Conservation (phyloP, 2,888 invertebrate genomes). For the Archaeoteleia sp. region DNA sequence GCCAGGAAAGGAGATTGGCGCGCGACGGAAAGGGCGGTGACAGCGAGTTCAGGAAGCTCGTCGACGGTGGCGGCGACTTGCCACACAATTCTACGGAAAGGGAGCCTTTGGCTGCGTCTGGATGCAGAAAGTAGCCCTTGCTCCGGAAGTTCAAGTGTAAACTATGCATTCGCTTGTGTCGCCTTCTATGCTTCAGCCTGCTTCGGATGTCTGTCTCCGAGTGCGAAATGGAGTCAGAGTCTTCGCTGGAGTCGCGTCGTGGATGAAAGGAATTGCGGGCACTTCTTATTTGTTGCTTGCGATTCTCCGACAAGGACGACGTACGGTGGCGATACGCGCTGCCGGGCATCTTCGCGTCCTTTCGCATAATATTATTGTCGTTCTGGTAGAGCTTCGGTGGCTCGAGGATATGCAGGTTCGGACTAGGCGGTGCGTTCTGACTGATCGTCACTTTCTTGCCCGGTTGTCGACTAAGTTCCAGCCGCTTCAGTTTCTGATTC, state of each 20-base stretch:
- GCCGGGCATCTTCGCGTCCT: conserved; percentile 55
- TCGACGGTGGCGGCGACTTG: conserved; percentile 77
- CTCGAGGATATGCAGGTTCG: conserved; percentile 65
- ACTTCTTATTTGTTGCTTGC: conserved; percentile 64
- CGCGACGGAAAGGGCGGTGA: conserved; percentile 75
- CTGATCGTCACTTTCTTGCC: conserved; percentile 55
- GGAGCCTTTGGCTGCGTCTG: conserved; percentile 66
- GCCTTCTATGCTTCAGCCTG: conserved; percentile 66
- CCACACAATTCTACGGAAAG: conserved; percentile 67
- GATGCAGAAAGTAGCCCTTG: conserved; percentile 70
- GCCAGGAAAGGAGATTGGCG: conserved; percentile 68
- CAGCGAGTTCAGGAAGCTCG: conserved; percentile 77
- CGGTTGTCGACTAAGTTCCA: conserved; percentile 60
- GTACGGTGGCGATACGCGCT: conserved; percentile 68
- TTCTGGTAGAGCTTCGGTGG: conserved; percentile 70
- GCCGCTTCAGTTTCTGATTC: conserved; percentile 63
- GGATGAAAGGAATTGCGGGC: conserved; percentile 70
- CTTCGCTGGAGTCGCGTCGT: conserved; percentile 69
- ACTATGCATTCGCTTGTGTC: conserved; percentile 70
- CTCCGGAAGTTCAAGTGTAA: conserved; percentile 74
- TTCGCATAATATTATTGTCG: conserved; percentile 57
- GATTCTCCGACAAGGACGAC: conserved; percentile 69
- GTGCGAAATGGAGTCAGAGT: conserved; percentile 75
- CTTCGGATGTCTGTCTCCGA: conserved; percentile 78
- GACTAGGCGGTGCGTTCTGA: conserved; percentile 55